phyloP scores from a whole-genome alignment of 2,888 invertebrate species.

The Tachina lurida region DNA sequence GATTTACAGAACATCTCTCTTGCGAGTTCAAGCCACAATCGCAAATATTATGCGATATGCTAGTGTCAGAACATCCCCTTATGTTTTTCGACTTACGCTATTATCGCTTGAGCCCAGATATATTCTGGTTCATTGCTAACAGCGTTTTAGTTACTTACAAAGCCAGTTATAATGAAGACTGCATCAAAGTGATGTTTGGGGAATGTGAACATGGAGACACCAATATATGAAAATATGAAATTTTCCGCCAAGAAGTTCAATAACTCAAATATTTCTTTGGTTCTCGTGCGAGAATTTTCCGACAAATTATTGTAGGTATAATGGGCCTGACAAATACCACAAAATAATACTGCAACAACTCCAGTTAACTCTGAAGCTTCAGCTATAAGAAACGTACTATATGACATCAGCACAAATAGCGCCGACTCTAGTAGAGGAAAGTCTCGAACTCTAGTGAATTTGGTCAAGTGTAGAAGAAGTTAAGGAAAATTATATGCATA shows the following conservation, averaged over 20 bases:
- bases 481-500: conserved; percentile 75
- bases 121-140: not conserved
- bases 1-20: too few relatives aligned
- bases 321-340: conserved; percentile 99
- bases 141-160: conserved; percentile 86
- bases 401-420: conserved; percentile 98
- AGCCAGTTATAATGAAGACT: conserved; percentile 95
- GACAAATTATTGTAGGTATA: conserved; percentile 99
- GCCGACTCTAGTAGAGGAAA: conserved; percentile 98
- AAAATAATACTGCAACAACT: conserved; percentile 98
- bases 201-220: conserved; percentile 99
- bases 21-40: too few relatives aligned
- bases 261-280: conserved; percentile 96
- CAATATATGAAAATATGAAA: conserved; percentile 99
- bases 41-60: too few relatives aligned
- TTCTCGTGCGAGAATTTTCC: conserved; percentile 91
- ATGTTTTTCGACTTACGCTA: too few relatives aligned
- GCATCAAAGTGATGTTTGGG: conserved; percentile 97
- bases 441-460: conserved; percentile 96
- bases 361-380: conserved; percentile 98
- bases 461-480: conserved; percentile 88
- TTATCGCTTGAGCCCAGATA: too few relatives aligned
- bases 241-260: conserved; percentile 98
- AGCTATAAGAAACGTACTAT: conserved; percentile 97
- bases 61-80: too few relatives aligned